phyloP scores from a whole-genome alignment of 2,113 vertebrate species.

The Leptobrachium ailaonicum region DNA sequence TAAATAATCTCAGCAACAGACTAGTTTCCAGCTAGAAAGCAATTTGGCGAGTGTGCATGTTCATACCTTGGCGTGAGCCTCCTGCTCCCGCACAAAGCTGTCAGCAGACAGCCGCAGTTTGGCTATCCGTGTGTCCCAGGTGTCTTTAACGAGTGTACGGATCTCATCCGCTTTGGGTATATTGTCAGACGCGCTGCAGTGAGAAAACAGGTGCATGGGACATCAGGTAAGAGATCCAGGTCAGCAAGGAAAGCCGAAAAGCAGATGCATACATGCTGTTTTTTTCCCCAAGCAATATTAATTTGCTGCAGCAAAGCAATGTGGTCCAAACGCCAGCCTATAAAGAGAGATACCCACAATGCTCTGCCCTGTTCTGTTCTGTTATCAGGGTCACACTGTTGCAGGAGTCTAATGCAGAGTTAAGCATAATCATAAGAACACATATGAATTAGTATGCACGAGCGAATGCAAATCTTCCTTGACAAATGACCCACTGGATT shows the following conservation, averaged over 20 bases:
- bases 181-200: conserved; percentile 86
- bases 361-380: no score
- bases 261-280: not conserved
- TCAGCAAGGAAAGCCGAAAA: not conserved
- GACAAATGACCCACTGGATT: no score
- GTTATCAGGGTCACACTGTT: no score
- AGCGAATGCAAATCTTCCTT: no score
- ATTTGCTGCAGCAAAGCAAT: not conserved
- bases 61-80: conserved; percentile 87
- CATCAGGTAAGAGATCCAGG: not conserved
- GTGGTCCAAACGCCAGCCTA: no score
- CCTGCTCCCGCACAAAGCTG: conserved; percentile 90
- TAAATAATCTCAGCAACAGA: not conserved
- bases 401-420: no score
- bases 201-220: not conserved
- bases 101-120: conserved; percentile 93
- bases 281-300: not conserved
- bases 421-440: no score
- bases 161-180: conserved; percentile 94
- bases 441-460: no score
- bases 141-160: conserved; percentile 91
- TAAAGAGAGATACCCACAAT: no score
- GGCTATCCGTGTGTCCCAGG: conserved; percentile 92
- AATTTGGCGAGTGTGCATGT: not conserved
- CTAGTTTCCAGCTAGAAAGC: not conserved